These are phyloP conservation scores for Wiebesia pumilae DNA, from an alignment of 1,140 invertebrate genomes.

Conservation along the genomic window DNA sequence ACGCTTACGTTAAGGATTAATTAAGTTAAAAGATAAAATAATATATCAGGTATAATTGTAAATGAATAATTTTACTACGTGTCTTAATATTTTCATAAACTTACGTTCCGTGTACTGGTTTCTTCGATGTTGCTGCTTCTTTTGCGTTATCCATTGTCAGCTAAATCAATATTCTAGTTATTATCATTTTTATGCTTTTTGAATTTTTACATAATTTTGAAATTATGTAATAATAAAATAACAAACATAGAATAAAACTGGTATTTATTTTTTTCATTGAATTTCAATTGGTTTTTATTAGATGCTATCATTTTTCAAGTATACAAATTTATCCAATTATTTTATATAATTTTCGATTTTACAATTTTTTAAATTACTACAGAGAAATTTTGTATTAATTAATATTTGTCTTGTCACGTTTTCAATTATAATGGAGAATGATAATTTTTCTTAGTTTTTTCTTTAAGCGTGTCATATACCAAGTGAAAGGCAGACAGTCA, in stretches of 20 bases:
- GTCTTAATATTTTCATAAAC: background rate
- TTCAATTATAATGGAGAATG: background rate
- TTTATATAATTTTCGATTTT: background rate
- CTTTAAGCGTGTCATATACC: background rate
- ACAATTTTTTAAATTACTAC: background rate
- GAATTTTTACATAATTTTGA: no score
- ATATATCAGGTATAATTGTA: no score
- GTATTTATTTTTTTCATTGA: background rate
- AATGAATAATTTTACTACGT: background rate
- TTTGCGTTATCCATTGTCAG: constrained; percentile 14
- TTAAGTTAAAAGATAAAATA: no score
- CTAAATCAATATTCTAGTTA: background rate
- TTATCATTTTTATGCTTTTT: background rate
- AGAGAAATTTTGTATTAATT: background rate
- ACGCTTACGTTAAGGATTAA: no score
- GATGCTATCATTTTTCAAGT: no score
- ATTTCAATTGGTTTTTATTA: no score
- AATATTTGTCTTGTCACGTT: background rate
- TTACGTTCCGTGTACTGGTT: constrained; percentile 1
- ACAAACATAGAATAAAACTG: no score
- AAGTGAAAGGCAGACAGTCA: background rate
- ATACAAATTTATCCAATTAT: background rate
- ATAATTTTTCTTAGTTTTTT: background rate
- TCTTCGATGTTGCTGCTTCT: background rate
- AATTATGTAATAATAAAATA: no score